Evolutionary conservation across 2,888 invertebrate genomes (phyloP).

Genomic region (Platerodrilus igneus): DNA sequence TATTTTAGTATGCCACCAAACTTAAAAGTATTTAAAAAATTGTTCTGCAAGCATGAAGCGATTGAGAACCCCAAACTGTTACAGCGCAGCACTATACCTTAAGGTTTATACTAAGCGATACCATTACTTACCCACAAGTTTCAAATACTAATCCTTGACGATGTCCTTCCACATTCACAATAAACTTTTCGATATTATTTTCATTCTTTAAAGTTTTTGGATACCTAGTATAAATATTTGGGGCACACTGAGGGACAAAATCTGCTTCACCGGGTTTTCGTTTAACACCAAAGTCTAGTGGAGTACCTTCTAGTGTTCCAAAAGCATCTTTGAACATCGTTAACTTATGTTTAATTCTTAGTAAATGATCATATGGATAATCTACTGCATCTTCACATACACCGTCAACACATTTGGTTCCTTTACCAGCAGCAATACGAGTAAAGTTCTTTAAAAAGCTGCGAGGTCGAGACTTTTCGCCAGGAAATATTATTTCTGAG

Average conservation of each 20-base stretch:
- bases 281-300: not conserved
- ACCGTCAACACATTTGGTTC: constrained; percentile 6
- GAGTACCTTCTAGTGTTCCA: constrained; percentile 1
- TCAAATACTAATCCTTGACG: constrained; percentile 24
- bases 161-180: constrained; percentile 23
- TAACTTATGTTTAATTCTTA: not conserved
- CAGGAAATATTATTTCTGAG: too few species aligned
- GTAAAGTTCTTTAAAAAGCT: too few species aligned
- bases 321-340: not conserved
- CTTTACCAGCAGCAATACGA: constrained; percentile 14
- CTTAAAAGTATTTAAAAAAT: too few species aligned
- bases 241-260: constrained; percentile 16
- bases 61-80: too few species aligned
- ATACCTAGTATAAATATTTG: constrained; percentile 14
- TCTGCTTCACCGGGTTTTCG: constrained; percentile 1
- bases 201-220: constrained; percentile 23
- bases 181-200: constrained; percentile 17
- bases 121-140: constrained; percentile 28
- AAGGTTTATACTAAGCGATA: too few species aligned
- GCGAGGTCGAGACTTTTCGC: too few species aligned
- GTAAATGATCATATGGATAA: constrained; percentile 7
- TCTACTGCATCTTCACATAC: constrained; percentile 12
- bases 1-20: too few species aligned
- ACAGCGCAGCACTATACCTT: too few species aligned
- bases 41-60: too few species aligned